Base-by-base conservation (phyloP, 23 tunicate genomes). In the Halocynthia roretzi region DNA sequence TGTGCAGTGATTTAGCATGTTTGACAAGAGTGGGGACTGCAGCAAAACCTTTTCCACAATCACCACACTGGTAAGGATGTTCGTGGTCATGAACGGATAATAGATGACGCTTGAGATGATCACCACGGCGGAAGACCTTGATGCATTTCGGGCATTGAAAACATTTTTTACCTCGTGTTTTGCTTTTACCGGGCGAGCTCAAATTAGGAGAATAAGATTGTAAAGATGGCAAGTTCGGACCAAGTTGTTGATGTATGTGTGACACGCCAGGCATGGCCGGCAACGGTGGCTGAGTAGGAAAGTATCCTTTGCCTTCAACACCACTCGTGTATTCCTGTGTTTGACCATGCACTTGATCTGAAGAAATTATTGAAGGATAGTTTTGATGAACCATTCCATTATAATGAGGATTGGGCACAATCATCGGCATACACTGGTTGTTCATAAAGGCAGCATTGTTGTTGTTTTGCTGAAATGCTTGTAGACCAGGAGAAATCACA, bases 11-110 rank as follows among this genome's bases (percentile, higher is more conserved):
- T 56, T 74, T 74, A 10, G 61, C 50, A 55, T 90, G 97, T 53
- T 77, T 71, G 17, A 71, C 10, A 21, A 92, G 52, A 54, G 75
- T 67, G 54, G 57, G 71, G 21, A 82, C 71, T 54, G 87, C 70
- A 40, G 85, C 80, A 74, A 92, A 92, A 6, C 92, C 98, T 75
- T 92, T 92, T 21, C 82, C 70, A 70, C 98, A 92, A 40, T 86
- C 98, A 60, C 98, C 98, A 86, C 98, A 92, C 62, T 86, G 87
- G 61, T 92, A 92, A 0, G 98, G 98, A 78, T 86, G 87, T 51
- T 86, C 98, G 19, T 80, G 85, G 64, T 92, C 98, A 82, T 92
- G 98, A 21, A 92, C 98, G 49, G 86, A 76, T 68, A 92, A 40
- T 10, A 92, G 72, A 79, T 92, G 98, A 21, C 98, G 86, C 74